Percentiles rank a stretch among this genome's conserved stretches.
Evolutionary conservation across 1,140 invertebrate species (phyloP).

Genomic region (Euborellia annulipes): DNA sequence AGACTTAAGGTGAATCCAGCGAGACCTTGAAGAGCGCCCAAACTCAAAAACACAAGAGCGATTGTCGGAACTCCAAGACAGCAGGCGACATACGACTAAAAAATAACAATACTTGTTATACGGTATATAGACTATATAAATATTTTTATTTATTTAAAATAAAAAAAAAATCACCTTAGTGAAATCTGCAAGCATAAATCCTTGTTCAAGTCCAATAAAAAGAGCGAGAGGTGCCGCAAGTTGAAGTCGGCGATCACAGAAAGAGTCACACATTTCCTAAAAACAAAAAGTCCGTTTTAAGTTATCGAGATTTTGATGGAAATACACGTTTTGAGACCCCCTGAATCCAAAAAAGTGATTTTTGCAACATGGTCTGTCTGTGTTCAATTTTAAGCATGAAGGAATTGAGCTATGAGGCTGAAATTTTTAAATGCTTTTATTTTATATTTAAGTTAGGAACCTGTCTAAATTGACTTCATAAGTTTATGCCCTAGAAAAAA

Average conservation of each 20-base stretch:
- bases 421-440: too few relatives aligned
- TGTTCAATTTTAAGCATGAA: too few relatives aligned
- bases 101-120: conserved; percentile 7
- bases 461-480: too few relatives aligned
- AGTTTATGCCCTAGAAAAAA: too few relatives aligned
- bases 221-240: conserved; percentile 44
- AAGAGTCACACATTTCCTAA: conserved; percentile 26
- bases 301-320: too few relatives aligned
- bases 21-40: conserved; percentile 45
- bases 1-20: conserved; percentile 50
- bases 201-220: conserved; percentile 55
- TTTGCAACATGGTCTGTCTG: too few relatives aligned
- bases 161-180: conserved; percentile 22
- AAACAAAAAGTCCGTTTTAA: too few relatives aligned
- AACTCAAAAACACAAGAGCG: conserved; percentile 42
- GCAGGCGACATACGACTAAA: conserved; percentile 42
- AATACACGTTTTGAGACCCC: too few relatives aligned
- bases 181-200: conserved; percentile 54
- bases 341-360: too few relatives aligned
- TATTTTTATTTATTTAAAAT: too few relatives aligned
- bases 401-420: too few relatives aligned
- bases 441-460: too few relatives aligned
- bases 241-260: conserved; percentile 35
- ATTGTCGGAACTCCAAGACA: conserved; percentile 45
- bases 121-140: background rate